Conservation (phyloP, 2,113 vertebrate species). For the Elachura formosa region DNA sequence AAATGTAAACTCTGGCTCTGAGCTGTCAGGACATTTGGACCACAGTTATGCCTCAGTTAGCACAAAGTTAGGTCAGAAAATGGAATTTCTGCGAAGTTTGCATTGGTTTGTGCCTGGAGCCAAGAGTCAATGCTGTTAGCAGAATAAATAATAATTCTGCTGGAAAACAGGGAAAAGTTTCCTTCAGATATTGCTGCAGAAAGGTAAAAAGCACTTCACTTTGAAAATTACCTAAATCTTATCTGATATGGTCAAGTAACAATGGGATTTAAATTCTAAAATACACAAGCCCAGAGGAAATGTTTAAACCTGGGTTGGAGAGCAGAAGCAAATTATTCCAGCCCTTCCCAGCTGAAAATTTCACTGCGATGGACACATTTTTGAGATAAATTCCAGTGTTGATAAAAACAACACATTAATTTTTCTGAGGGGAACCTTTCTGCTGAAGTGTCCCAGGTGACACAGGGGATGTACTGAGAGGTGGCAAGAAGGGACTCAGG, state of each 20-base stretch:
- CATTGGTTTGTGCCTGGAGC: background rate
- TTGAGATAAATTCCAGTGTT: background rate
- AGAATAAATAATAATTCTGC: background rate
- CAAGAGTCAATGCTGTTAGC: background rate
- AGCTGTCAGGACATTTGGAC: background rate
- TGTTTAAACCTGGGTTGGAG: rapidly evolving
- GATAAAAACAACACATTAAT: background rate
- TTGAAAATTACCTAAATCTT: background rate
- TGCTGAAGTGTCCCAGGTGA: background rate
- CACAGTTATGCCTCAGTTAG: background rate
- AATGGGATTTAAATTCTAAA: background rate
- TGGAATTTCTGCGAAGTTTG: background rate
- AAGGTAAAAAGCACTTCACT: background rate
- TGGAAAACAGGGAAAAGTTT: background rate
- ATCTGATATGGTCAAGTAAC: background rate
- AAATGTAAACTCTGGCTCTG: background rate
- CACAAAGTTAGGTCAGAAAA: background rate
- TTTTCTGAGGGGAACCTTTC: background rate
- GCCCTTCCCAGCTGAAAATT: conserved; percentile 10
- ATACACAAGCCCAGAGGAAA: background rate
- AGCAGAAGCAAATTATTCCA: background rate
- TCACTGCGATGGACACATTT: background rate
- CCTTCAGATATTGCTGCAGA: background rate
- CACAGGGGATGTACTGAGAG: background rate
- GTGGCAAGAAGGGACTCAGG: background rate